phyloP scores from a whole-genome alignment of 2,888 invertebrate genomes.

The Exocentrus adspersus region DNA sequence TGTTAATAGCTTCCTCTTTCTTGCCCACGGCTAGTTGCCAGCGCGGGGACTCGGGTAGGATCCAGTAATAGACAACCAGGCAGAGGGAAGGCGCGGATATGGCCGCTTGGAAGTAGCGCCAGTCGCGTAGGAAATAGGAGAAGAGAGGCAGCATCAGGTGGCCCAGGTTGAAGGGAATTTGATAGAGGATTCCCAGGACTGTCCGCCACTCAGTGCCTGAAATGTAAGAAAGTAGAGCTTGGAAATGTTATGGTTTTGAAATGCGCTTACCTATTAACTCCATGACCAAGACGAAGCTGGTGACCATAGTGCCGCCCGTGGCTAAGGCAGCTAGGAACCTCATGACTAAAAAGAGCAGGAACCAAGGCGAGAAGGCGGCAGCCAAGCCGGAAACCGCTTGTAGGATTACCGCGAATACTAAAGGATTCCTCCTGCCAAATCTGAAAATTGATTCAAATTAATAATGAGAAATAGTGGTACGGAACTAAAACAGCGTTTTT shows the following conservation, averaged over 20 bases:
- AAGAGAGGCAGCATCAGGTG: conserved; percentile 67
- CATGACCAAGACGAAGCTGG: conserved; percentile 77
- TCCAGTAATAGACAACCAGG: conserved; percentile 72
- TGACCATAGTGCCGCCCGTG: conserved; percentile 86
- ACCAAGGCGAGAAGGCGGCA: conserved; percentile 77
- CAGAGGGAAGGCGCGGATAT: conserved; percentile 70
- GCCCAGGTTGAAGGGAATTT: conserved; percentile 69
- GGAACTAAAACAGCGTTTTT: too few relatives aligned
- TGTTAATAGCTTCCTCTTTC: conserved; percentile 69
- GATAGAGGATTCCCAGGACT: conserved; percentile 68
- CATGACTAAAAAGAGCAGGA: conserved; percentile 71
- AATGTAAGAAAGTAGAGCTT: conserved; percentile 21
- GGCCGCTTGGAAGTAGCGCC: conserved; percentile 68
- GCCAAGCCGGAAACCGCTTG: conserved; percentile 77
- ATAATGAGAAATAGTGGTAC: too few relatives aligned
- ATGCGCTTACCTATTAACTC: conserved; percentile 69
- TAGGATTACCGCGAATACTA: conserved; percentile 77
- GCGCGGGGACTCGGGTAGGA: conserved; percentile 82
- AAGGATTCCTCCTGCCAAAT: conserved; percentile 78
- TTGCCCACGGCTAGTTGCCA: conserved; percentile 79
- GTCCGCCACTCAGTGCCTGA: conserved; percentile 67
- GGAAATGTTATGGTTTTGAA: not conserved
- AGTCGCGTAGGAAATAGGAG: conserved; percentile 67
- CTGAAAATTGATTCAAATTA: too few relatives aligned
- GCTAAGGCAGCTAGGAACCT: conserved; percentile 79